Percentiles rank a stretch among this genome's conserved stretches.
Conservation (phyloP, 2,888 invertebrate species). For the Cantharis lateralis region DNA sequence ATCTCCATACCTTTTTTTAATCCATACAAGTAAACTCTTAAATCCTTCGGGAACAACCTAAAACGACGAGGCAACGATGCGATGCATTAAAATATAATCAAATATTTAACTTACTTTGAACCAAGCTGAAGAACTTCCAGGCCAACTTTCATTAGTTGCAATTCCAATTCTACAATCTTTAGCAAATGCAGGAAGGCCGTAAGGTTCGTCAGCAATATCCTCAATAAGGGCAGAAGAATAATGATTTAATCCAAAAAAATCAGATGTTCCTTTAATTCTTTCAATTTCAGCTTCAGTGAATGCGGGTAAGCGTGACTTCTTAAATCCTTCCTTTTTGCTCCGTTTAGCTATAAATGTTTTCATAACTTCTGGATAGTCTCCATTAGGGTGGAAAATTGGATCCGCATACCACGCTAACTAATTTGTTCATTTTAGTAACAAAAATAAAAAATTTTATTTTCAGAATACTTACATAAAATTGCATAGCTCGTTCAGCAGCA, state of each 20-base stretch:
- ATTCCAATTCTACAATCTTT: slow-evolving; percentile 1
- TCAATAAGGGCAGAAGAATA: slow-evolving; percentile 59
- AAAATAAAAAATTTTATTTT: not conserved
- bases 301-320: slow-evolving; percentile 63
- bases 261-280: slow-evolving; percentile 63
- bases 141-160: not conserved
- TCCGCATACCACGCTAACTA: slow-evolving; percentile 51
- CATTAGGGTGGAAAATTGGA: slow-evolving; percentile 65
- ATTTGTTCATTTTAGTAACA: not conserved
- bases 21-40: slow-evolving; percentile 59
- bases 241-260: slow-evolving; percentile 76
- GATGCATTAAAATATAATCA: not conserved
- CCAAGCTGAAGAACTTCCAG: not conserved
- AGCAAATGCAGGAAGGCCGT: not conserved
- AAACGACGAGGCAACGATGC: not conserved
- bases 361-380: slow-evolving; percentile 71
- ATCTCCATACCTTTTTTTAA: slow-evolving; percentile 52
- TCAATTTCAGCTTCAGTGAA: slow-evolving; percentile 65
- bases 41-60: slow-evolving; percentile 64
- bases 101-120: not conserved
- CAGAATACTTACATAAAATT: slow-evolving; percentile 58
- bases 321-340: slow-evolving; percentile 63
- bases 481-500: slow-evolving; percentile 58
- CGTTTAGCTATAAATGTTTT: slow-evolving; percentile 60
- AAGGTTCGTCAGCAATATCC: not conserved